A percentile compares a stretch with the other conserved stretches of the same genome.
These are phyloP conservation scores for Lagopus muta DNA, from an alignment of 2,113 vertebrate species.

Conservation along the genomic window DNA sequence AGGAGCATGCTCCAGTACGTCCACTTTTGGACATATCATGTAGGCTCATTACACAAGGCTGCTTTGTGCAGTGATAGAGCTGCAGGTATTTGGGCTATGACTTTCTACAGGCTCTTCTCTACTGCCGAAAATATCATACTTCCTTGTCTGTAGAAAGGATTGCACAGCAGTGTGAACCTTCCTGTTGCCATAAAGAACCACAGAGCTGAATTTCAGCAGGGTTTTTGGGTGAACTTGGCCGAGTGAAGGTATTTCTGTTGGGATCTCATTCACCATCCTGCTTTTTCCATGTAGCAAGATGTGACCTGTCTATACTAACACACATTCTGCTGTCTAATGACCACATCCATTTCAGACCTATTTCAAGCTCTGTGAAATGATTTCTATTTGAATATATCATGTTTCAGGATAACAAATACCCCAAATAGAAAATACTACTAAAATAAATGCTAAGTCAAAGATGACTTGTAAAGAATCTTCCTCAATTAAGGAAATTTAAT, in stretches of 20 bases:
- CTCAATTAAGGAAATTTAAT: not conserved
- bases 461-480: not conserved
- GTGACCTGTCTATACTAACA: not conserved
- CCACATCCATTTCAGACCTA: not conserved
- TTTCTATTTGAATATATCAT: not conserved
- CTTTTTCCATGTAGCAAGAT: not conserved
- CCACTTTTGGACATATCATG: not conserved
- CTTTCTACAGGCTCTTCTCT: not conserved
- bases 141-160: not conserved
- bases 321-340: not conserved
- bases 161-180: not conserved
- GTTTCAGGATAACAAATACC: not conserved
- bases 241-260: not conserved
- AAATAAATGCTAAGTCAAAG: not conserved
- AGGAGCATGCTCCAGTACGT: fast-evolving
- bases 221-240: not conserved
- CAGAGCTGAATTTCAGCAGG: not conserved
- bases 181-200: not conserved
- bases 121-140: not conserved
- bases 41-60: not conserved
- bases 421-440: not conserved
- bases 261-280: not conserved
- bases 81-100: not conserved
- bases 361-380: not conserved
- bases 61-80: not conserved